Conservation (phyloP, 2,113 vertebrate species). For the Balaenoptera acutorostrata region DNA sequence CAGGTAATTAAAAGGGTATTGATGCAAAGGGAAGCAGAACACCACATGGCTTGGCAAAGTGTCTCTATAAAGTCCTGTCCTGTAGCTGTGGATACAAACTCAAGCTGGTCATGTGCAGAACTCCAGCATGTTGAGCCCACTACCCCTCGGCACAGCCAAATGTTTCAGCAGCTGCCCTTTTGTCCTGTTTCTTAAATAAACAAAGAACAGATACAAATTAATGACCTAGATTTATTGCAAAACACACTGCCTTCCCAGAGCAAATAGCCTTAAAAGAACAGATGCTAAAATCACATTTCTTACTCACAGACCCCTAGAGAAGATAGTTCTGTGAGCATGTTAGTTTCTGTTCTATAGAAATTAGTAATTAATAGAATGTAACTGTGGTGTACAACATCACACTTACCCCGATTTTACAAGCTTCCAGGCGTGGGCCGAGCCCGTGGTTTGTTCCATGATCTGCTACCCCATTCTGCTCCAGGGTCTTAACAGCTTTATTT, state of each 20-base stretch:
- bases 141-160: conserved; percentile 99
- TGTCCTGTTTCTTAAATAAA: conserved; percentile 99
- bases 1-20: conserved; percentile 74
- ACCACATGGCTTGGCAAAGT: conserved; percentile 87
- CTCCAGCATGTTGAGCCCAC: conserved; percentile 91
- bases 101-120: conserved; percentile 89
- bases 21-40: conserved; percentile 62
- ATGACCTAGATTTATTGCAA: conserved; percentile 99
- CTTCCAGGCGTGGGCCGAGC: conserved; percentile 34
- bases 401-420: conserved; percentile 33
- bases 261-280: conserved; percentile 92
- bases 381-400: not conserved
- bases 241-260: conserved; percentile 86
- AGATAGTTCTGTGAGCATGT: conserved; percentile 71
- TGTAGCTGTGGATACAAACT: conserved; percentile 91
- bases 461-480: not conserved
- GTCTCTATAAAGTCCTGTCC: conserved; percentile 86
- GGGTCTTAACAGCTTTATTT: conserved; percentile 35
- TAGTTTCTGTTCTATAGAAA: conserved; percentile 73
- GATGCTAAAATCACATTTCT: conserved; percentile 89
- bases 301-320: conserved; percentile 77
- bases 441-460: not conserved
- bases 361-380: conserved; percentile 73
- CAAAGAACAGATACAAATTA: conserved; percentile 99
- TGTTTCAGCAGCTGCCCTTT: conserved; percentile 99